These are phyloP conservation scores for Agonopterix arenella DNA, from an alignment of 2,888 invertebrate genomes.

Conservation along the genomic window DNA sequence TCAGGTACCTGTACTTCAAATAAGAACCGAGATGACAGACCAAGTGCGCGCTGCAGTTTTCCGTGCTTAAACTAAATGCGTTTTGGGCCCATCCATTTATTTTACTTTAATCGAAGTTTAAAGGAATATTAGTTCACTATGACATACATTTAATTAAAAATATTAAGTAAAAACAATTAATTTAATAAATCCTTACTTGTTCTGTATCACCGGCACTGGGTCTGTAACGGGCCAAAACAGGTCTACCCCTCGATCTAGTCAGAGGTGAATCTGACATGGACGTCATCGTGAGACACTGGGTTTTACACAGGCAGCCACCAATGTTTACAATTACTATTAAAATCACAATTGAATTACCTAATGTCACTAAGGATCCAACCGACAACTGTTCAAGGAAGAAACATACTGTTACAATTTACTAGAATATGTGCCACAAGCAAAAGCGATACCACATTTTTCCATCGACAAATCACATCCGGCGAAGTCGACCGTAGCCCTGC, in stretches of 20 bases:
- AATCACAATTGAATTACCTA: slow-evolving; percentile 19
- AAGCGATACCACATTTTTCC: slow-evolving; percentile 68
- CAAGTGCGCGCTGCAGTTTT: too few species aligned
- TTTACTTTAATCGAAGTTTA: too few species aligned
- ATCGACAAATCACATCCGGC: slow-evolving; percentile 76
- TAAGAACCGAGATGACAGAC: too few species aligned
- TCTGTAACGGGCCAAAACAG: slow-evolving; percentile 63
- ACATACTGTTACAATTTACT: slow-evolving; percentile 60
- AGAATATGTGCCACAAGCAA: slow-evolving; percentile 47
- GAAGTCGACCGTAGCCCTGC: slow-evolving; percentile 41
- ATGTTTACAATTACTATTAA: slow-evolving; percentile 9
- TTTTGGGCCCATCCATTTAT: too few species aligned
- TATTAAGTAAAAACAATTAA: too few species aligned
- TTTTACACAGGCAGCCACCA: slow-evolving; percentile 16
- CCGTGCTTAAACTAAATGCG: too few species aligned
- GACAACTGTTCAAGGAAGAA: slow-evolving; percentile 54
- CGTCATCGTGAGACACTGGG: slow-evolving; percentile 39
- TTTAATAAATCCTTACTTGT: slow-evolving; percentile 42
- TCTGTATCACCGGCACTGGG: slow-evolving; percentile 41
- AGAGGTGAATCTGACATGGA: slow-evolving; percentile 60
- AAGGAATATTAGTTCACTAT: too few species aligned
- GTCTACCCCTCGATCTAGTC: slow-evolving; percentile 56
- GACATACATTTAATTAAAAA: too few species aligned
- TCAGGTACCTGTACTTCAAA: too few species aligned
- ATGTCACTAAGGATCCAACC: slow-evolving; percentile 24